Percentiles rank a stretch among this genome's conserved stretches.
These are phyloP conservation scores for Bubo bubo DNA, from an alignment of 2,113 vertebrate species.

Conservation along the genomic window DNA sequence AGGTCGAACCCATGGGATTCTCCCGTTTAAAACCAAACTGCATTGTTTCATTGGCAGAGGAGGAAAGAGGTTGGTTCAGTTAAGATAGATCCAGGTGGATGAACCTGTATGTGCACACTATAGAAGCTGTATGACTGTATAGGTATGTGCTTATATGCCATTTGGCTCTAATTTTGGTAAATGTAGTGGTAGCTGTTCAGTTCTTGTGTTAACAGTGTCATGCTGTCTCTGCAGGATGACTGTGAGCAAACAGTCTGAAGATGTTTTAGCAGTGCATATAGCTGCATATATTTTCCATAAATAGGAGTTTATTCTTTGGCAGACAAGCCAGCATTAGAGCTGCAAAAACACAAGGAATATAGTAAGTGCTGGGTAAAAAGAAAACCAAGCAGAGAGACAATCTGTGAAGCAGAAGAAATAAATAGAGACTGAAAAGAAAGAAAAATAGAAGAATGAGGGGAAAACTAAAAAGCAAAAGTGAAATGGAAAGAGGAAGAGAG, in stretches of 20 bases:
- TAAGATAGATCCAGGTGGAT: background rate
- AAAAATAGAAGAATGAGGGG: background rate
- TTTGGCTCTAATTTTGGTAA: background rate
- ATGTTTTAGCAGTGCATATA: conserved; percentile 57
- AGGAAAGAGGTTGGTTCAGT: background rate
- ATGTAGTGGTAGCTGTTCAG: conserved; percentile 1
- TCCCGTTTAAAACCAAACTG: background rate
- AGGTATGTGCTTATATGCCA: background rate
- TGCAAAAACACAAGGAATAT: conserved; percentile 38
- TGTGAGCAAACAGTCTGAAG: conserved; percentile 68
- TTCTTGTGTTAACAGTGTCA: background rate
- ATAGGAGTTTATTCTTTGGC: conserved; percentile 68
- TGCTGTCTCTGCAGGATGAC: conserved; percentile 36
- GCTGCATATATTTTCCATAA: conserved; percentile 67
- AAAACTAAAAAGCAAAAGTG: background rate
- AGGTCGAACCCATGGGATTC: background rate
- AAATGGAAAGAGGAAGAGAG: background rate
- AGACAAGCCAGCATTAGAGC: conserved; percentile 54
- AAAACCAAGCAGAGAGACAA: conserved; percentile 59
- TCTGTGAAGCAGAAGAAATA: conserved; percentile 48
- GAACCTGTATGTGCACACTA: background rate
- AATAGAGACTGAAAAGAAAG: conserved; percentile 38
- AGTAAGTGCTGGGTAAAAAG: conserved; percentile 34
- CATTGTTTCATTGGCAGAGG: background rate
- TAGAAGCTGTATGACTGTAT: background rate